Evolutionary conservation across 1,140 invertebrate species (phyloP).

Genomic region (Tetragonula clypearis): DNA sequence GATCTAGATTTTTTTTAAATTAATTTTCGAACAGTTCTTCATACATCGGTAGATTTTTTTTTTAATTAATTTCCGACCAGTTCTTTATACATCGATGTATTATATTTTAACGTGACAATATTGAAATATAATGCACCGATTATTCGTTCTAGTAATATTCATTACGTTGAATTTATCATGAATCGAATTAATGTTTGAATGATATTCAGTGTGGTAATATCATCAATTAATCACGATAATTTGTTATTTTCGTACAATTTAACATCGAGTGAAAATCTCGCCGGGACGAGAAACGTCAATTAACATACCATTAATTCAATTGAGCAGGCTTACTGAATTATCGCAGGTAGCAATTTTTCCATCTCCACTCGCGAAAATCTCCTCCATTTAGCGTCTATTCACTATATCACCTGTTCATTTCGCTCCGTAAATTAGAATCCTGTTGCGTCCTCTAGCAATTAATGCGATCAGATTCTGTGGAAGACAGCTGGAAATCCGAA

Average conservation of each 20-base stretch:
- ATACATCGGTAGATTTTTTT: no score
- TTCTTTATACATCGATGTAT: no score
- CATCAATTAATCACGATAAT: neutral
- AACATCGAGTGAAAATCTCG: neutral
- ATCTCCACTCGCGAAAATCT: neutral
- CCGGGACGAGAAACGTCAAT: neutral
- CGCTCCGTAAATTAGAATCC: constrained; percentile 32
- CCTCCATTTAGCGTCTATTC: neutral
- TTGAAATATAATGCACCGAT: neutral
- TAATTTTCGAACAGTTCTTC: no score
- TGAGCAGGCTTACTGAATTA: no score
- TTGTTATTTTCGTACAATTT: neutral
- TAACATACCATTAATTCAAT: neutral
- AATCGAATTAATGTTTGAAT: no score
- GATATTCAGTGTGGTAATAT: no score
- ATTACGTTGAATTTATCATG: neutral
- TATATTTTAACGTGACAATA: no score
- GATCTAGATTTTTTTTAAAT: neutral
- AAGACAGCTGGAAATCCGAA: neutral
- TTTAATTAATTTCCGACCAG: no score
- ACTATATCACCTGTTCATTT: neutral
- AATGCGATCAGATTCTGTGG: constrained; percentile 34
- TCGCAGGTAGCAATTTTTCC: neutral
- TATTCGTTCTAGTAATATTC: neutral
- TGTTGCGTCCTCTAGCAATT: constrained; percentile 6